Evolutionary conservation across 2,888 invertebrate species (phyloP), one percentile per base, ranked within the genome.

Genomic region (Apamea monoglypha): DNA sequence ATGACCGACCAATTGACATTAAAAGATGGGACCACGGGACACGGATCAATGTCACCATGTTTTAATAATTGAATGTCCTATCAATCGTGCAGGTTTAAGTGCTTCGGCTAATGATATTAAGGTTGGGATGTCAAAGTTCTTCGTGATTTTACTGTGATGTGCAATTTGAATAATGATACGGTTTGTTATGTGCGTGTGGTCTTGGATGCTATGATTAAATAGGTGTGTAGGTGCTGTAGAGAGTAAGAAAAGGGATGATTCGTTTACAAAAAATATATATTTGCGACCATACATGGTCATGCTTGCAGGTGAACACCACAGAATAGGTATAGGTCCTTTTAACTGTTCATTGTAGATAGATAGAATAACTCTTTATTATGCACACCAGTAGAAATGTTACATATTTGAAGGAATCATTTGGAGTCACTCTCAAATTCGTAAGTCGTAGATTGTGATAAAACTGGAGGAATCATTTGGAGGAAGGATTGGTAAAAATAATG

Each of bases 1-100:
- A 81, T 85, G 87, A 81, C 29, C 47, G 87, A 77, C 29, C 40
- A 61, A 74, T 85, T 77, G 61, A 29, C 63, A 69, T 53, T 16
- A n/a, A 25, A n/a, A 66, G 21, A 53, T 16, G n/a, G 77, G 47
- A 70, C n/a, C 59, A 44, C 32, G 25, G 70, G 61, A 78, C 64
- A 66, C n/a, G 4, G 69, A 82, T 64, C 74, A 76, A 78, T 59
- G 74, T 76, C 80, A 86, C 80, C 63, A 68, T 61, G 59, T 74
- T 83, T 59, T 14, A 76, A 64, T 79, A 59, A 76, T 63, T 69
- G 29, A 40, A 63, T 61, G 14, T 29, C 21, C 3, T 68, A 79
- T 86, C 83, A 73, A 78, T 75, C 69, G 47, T 14, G 59, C 40
- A 44, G 53, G 21, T 50, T 63, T 71, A 76, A 76, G 53, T 68